Percentiles rank a stretch among this genome's conserved stretches.
Conservation (phyloP, 1,140 invertebrate genomes). For the Octopus bimaculoides region DNA sequence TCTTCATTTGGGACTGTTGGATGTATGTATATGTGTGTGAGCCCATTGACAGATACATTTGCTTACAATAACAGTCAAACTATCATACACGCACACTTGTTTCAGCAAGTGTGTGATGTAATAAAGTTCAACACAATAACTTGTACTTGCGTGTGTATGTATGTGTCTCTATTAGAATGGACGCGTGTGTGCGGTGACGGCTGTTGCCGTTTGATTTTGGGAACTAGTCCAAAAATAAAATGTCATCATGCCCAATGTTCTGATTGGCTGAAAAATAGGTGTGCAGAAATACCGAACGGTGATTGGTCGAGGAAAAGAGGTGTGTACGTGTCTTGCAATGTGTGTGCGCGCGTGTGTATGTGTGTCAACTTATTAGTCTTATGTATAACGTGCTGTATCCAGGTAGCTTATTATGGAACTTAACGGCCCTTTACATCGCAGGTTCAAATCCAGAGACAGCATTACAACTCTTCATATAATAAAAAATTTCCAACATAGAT, state of each 20-base stretch:
- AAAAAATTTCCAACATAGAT: background rate
- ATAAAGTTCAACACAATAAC: background rate
- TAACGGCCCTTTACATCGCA: no score
- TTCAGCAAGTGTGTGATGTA: background rate
- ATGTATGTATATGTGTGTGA: no score
- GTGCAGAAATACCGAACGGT: background rate
- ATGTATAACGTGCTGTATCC: background rate
- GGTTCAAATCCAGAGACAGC: no score
- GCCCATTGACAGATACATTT: no score
- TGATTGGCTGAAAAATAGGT: constrained; percentile 4
- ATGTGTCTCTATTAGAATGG: background rate
- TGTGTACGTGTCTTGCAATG: background rate
- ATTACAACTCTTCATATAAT: background rate
- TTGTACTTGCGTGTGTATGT: background rate
- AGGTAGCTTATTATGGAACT: background rate
- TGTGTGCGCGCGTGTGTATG: background rate
- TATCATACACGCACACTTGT: background rate
- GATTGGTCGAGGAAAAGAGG: background rate
- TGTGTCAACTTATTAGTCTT: background rate
- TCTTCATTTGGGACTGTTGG: no score
- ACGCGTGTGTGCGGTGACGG: background rate
- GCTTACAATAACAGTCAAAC: background rate
- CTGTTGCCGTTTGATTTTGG: background rate
- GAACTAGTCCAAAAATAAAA: background rate
- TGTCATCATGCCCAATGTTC: background rate